Base-by-base conservation (phyloP, 2,888 invertebrate genomes). In the Lochmaea crataegi region DNA sequence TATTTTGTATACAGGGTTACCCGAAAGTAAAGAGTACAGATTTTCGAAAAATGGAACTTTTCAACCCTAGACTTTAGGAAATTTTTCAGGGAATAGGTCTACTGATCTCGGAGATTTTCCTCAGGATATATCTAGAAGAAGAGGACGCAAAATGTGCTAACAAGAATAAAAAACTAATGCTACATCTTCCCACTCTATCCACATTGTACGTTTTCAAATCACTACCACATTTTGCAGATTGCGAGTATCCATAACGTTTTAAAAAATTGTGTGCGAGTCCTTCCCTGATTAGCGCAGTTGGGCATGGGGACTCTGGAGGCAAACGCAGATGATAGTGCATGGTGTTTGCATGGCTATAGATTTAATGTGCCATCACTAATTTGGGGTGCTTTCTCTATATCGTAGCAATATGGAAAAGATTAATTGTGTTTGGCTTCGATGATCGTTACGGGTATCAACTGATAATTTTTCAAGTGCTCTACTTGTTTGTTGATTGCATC, bases 281-380 rank as follows among this genome's bases (percentile, higher is more conserved):
- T 6, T 32, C 57, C 16, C 70, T 80, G 72, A 32, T 48, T 48
- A 4, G 69, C 56, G 71, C 16, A 74, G 68, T 71, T 69, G 63
- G 68, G 76, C 14, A 58, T 71, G 18, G 32, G 63, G 51, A 45
- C 64, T 73, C 66, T 61, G 73, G 74, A 77, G 76, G 71, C 72
- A 75, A 75, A 74, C 77, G 82, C 83, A 83, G 83, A 83, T 83
- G 83, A 83, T 83, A 74, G 81, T 80, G 77, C 79, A 83, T 83
- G 83, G 82, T 83, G 83, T 83, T 86, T 86, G 86, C 85, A 84
- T 85, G 85, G 85, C 85, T 85, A 85, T 86, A 81, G 86, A 82
- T 82, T 86, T 86, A 87, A 87, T 87, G 87, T 87, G 85, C 84
- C 86, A 85, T 84, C 83, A 87, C 87, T 87, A 87, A 87, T 86